Evolutionary conservation across 2,113 vertebrate genomes (phyloP).

Genomic region (Hippocampus abdominalis): DNA sequence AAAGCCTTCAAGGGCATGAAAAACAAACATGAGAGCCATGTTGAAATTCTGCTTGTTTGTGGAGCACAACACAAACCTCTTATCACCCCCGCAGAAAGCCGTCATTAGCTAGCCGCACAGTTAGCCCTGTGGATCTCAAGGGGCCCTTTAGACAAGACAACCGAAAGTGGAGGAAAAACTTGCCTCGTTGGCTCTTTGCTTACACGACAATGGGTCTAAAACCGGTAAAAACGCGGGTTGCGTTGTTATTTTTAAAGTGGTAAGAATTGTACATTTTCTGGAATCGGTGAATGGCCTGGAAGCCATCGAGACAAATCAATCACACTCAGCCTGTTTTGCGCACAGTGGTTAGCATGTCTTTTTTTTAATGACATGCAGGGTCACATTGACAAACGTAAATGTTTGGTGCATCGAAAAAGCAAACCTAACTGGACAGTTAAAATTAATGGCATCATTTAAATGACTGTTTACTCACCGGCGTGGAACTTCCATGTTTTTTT

Average conservation of each 20-base stretch:
- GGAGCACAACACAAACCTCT: constrained; percentile 6
- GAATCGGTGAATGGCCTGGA: background rate
- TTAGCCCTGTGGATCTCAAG: background rate
- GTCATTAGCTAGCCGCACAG: background rate
- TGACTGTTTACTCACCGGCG: background rate
- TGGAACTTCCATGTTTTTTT: background rate
- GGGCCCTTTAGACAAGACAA: background rate
- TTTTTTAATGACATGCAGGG: too few species aligned
- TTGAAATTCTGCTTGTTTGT: constrained; percentile 6
- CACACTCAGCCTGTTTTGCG: background rate
- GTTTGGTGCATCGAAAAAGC: background rate
- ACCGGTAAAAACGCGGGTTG: background rate
- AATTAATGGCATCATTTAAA: background rate
- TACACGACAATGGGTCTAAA: background rate
- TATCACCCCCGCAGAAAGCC: constrained; percentile 4
- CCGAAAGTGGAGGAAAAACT: background rate
- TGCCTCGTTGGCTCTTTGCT: background rate
- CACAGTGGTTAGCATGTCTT: background rate
- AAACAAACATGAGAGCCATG: constrained; percentile 1
- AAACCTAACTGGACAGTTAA: background rate
- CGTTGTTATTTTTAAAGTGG: background rate
- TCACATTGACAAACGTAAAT: background rate
- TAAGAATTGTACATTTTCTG: background rate
- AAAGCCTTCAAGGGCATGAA: background rate
- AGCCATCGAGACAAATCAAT: too few species aligned